phyloP scores from a whole-genome alignment of 2,113 vertebrate species.

The Forbesichthys agassizii region DNA sequence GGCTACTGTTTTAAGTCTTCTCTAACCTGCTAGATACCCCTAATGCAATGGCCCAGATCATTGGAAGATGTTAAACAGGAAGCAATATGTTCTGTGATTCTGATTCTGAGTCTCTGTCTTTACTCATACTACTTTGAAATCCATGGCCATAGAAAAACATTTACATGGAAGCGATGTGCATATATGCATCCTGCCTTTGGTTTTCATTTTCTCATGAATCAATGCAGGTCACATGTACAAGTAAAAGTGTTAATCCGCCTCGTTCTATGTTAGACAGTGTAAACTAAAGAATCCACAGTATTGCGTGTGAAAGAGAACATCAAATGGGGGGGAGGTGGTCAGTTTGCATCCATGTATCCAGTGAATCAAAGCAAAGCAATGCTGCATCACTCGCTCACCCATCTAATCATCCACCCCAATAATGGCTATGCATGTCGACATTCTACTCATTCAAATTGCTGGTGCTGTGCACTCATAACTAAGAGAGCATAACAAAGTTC shows the following conservation, averaged over 20 bases:
- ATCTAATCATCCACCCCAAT: constrained; percentile 39
- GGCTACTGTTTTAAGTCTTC: constrained; percentile 12
- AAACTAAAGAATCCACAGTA: constrained; percentile 39
- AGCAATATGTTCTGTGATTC: background rate
- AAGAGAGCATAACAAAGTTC: constrained; percentile 61
- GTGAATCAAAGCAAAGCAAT: background rate
- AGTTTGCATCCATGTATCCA: constrained; percentile 33
- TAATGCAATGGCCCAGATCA: constrained; percentile 41
- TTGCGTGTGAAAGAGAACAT: constrained; percentile 30
- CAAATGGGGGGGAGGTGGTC: constrained; percentile 1
- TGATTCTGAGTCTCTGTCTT: background rate
- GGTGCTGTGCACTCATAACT: constrained; percentile 72
- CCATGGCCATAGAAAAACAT: constrained; percentile 30
- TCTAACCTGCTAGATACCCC: background rate
- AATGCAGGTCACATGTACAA: constrained; percentile 31
- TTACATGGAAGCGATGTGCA: constrained; percentile 35
- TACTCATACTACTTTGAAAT: constrained; percentile 42
- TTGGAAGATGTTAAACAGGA: constrained; percentile 21
- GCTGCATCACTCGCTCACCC: constrained; percentile 22
- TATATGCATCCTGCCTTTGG: constrained; percentile 59
- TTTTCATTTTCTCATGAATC: constrained; percentile 55
- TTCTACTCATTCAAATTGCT: constrained; percentile 76
- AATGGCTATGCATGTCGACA: constrained; percentile 57
- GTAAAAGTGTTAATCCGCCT: constrained; percentile 11
- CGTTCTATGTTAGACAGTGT: constrained; percentile 26